Evolutionary conservation across 2,888 invertebrate species (phyloP), one percentile per base, ranked within the genome.

Genomic region (Horisme vitalbata): DNA sequence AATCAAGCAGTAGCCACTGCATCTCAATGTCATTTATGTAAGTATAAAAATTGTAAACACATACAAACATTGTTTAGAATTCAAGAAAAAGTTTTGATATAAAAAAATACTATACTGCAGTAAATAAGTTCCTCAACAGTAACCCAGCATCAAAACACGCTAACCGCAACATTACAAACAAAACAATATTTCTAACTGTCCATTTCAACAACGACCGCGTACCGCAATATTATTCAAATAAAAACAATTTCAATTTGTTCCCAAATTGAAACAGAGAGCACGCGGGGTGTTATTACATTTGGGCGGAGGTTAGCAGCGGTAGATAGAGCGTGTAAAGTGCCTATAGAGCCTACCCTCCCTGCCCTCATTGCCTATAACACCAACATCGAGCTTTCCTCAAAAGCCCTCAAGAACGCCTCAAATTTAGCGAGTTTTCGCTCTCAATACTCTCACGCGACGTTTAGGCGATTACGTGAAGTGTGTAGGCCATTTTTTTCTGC

Each of bases 231-330:
- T 90, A 90, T 90, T 90, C 88, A 90, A 90, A 90, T 88, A 90
- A 88, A 87, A 85, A 87, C 90, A 83, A 89, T 90, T 90, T 88
- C 90, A 90, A 90, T 90, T 90, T 90, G 90, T 83, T 81, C 74
- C 80, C 79, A 90, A 90, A 90, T 90, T 90, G 90, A 90, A 90
- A 88, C 85, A 85, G 89, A 85, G 86, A 83, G 77, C 85, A 77
- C 83, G 77, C 82, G 80, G 78, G 80, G 72, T 78, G 84, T 84
- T 89, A 89, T 90, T 89, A 84, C 86, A 75, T 83, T 81, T 81
- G 86, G 84, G 88, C 80, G 84, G 81, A 86, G 85, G 87, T 88
- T 87, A 85, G 82, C 83, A 83, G 80, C 83, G 83, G 79, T 75
- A 85, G 83, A 84, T 74, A 85, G 83, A 86, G 85, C 87, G 88